phyloP scores from a whole-genome alignment of 2,113 vertebrate genomes.

The Turdus rufiventris region DNA sequence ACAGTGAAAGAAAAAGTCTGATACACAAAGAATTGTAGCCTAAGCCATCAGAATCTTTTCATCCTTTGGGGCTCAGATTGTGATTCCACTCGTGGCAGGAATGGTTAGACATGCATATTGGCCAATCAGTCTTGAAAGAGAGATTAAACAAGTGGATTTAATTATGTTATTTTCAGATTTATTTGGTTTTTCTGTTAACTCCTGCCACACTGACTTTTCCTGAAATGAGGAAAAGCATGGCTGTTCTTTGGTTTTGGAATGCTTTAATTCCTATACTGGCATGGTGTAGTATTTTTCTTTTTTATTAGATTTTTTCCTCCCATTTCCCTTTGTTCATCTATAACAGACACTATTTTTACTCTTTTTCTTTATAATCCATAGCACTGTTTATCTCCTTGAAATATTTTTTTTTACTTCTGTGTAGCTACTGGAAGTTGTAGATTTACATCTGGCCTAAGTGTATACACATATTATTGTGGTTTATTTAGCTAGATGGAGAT shows the following conservation, averaged over 20 bases:
- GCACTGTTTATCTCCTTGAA: not conserved
- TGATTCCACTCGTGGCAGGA: not conserved
- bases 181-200: not conserved
- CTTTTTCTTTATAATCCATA: not conserved
- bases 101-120: not conserved
- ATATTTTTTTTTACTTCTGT: not conserved
- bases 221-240: not conserved
- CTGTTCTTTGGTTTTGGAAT: not conserved
- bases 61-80: not conserved
- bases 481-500: not conserved
- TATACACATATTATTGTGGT: not conserved
- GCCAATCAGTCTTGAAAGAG: not conserved
- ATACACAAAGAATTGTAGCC: not conserved
- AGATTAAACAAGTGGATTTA: slow-evolving; percentile 12
- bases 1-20: not conserved
- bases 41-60: not conserved
- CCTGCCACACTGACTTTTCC: not conserved
- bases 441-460: not conserved
- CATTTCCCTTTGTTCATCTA: not conserved
- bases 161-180: not conserved
- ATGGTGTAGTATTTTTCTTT: not conserved
- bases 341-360: not conserved
- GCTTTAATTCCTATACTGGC: not conserved
- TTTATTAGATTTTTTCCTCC: not conserved
- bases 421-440: not conserved